These are phyloP conservation scores for Clinocottus analis DNA, from an alignment of 2,113 vertebrate genomes.

Conservation along the genomic window DNA sequence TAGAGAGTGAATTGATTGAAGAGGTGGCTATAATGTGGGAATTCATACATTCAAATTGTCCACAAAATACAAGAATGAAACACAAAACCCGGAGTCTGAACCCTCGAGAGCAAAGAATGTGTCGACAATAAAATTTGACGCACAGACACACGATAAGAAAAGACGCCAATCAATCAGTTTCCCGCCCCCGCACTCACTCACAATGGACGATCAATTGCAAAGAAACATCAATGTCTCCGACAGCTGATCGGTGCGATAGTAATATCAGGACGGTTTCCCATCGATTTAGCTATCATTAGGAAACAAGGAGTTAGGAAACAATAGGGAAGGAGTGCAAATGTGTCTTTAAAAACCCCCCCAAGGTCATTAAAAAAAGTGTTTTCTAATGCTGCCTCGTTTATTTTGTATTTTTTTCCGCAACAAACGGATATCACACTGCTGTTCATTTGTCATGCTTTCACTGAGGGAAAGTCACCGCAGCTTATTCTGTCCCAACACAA, in stretches of 20 bases:
- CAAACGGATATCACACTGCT: background rate
- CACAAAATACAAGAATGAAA: background rate
- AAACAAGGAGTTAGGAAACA: conserved; percentile 17
- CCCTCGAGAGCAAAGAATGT: background rate
- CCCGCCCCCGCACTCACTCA: background rate
- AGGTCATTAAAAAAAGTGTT: conserved; percentile 13
- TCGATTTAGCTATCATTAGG: conserved; percentile 18
- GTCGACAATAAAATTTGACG: background rate
- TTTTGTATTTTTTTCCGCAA: background rate
- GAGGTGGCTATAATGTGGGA: background rate
- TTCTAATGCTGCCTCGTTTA: background rate
- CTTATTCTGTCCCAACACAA: background rate
- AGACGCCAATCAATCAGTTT: background rate
- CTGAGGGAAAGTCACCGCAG: background rate
- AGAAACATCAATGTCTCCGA: conserved; percentile 29
- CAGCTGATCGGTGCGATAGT: conserved; percentile 33
- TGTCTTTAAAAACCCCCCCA: conserved; percentile 2
- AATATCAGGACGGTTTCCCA: conserved; percentile 20
- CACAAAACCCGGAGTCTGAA: background rate
- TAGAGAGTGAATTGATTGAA: background rate
- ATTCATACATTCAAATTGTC: background rate
- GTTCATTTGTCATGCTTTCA: background rate
- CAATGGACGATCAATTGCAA: conserved; percentile 19
- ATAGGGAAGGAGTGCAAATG: background rate
- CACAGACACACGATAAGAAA: background rate